These are phyloP conservation scores for Elgaria multicarinata DNA, from an alignment of 2,113 vertebrate species.

Conservation along the genomic window DNA sequence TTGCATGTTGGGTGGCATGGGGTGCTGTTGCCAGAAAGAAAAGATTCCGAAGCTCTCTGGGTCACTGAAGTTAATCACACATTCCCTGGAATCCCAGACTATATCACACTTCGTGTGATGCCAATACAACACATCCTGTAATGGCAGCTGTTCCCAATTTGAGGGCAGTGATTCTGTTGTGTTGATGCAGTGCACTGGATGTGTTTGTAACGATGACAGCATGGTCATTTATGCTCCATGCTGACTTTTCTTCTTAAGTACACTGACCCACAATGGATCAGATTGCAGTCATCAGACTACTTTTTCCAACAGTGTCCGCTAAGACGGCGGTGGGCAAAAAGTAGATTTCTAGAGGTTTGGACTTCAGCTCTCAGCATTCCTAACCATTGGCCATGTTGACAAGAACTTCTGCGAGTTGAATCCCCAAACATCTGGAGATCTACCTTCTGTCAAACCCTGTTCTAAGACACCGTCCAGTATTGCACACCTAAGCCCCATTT, in stretches of 20 bases:
- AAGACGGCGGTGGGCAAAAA: no score
- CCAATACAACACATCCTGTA: neutral
- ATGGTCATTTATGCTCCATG: neutral
- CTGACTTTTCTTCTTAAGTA: neutral
- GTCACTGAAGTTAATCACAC: neutral
- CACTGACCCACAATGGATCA: neutral
- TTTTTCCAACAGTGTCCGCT: neutral
- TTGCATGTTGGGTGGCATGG: neutral
- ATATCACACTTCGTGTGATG: neutral
- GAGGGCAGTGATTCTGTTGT: neutral
- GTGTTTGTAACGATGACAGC: neutral
- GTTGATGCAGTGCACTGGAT: neutral
- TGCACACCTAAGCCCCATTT: neutral
- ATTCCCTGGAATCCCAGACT: neutral
- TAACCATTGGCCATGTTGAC: no score
- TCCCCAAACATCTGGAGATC: no score
- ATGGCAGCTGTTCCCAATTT: neutral
- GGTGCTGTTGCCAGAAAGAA: neutral
- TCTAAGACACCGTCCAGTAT: neutral
- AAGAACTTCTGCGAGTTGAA: no score
- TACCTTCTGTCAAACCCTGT: no score
- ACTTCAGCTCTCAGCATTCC: no score
- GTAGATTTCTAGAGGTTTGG: no score
- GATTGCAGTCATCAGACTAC: neutral
- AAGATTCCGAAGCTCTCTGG: neutral